phyloP scores from a whole-genome alignment of 2,113 vertebrate genomes.

The Mustela lutreola region DNA sequence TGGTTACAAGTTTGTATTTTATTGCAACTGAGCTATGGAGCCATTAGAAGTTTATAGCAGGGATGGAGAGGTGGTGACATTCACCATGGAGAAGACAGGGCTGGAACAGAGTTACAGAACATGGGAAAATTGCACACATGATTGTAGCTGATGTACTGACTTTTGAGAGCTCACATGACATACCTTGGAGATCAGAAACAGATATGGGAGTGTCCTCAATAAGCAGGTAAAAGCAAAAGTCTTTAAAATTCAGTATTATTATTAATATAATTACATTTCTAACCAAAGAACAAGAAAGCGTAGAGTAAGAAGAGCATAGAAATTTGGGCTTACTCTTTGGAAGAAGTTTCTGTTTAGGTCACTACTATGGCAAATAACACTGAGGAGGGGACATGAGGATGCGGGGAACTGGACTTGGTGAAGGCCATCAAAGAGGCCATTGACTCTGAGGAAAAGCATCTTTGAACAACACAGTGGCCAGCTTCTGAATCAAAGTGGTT shows the following conservation, averaged over 20 bases:
- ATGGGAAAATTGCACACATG: not conserved
- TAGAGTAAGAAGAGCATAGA: not conserved
- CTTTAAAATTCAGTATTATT: not conserved
- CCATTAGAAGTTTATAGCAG: not conserved
- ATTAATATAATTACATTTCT: constrained; percentile 3
- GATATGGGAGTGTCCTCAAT: not conserved
- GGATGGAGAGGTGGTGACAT: not conserved
- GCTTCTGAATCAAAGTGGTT: not conserved
- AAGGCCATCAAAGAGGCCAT: not conserved
- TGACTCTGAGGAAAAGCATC: not conserved
- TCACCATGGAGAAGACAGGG: not conserved
- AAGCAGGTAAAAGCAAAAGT: not conserved
- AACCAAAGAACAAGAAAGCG: not conserved
- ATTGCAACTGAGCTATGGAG: not conserved
- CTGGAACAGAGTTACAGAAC: not conserved
- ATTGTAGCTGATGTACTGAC: not conserved
- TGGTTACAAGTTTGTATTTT: not conserved
- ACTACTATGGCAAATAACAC: not conserved
- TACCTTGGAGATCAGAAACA: not conserved
- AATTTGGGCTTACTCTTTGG: not conserved
- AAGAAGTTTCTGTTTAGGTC: not conserved
- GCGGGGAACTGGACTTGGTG: not conserved
- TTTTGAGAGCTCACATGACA: not conserved
- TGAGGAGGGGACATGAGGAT: not conserved
- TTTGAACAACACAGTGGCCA: not conserved